Base-by-base conservation (phyloP, 2,888 invertebrate genomes). In the Anorthoa munda region DNA sequence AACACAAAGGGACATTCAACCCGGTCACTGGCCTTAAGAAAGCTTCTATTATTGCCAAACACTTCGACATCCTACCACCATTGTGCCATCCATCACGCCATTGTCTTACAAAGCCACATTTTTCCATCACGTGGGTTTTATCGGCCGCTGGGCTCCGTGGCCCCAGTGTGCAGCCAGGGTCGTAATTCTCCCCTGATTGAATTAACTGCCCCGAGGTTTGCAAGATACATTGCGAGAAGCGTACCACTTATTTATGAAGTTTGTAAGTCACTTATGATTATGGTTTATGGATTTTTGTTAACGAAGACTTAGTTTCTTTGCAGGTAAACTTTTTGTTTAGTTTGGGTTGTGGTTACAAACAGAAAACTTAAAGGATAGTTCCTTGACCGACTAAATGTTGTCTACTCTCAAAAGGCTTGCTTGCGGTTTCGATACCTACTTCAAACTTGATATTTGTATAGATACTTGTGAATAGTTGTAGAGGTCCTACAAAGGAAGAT, bases 121-220 rank as follows among this genome's bases (percentile, higher is more conserved):
- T 81, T 84, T 76, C 70, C 60, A 68, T 71, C 75, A 39, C 45
- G 64, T 60, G 46, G 72, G 77, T 72, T 69, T 77, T 70, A 71
- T 17, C 18, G 31, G 61, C 63, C 21, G n/a, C 53, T 0, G 21
- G 48, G 46, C 58, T n/a, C n/a, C 31, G 9, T 58, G 48, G 56
- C 72, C 63, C 53, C 53, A 69, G 68, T 60, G 77, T 61, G 58
- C 48, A 58, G 64, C 68, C 68, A 7, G 17, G 56, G 51, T 64
- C 67, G 72, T 81, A 73, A 69, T 79, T 83, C 77, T 75, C 73
- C 63, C 56, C 74, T 82, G 77, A 83, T 83, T 86, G 71, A 85
- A 84, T 86, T 77, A 82, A 79, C 77, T 84, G 69, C 69, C 71
- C 71, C 51, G 68, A 65, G 70, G 72, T 78, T 74, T 65, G 59